Conservation (phyloP, 2,797 vertebrate genomes). For the Melanotaenia maccullochi region DNA sequence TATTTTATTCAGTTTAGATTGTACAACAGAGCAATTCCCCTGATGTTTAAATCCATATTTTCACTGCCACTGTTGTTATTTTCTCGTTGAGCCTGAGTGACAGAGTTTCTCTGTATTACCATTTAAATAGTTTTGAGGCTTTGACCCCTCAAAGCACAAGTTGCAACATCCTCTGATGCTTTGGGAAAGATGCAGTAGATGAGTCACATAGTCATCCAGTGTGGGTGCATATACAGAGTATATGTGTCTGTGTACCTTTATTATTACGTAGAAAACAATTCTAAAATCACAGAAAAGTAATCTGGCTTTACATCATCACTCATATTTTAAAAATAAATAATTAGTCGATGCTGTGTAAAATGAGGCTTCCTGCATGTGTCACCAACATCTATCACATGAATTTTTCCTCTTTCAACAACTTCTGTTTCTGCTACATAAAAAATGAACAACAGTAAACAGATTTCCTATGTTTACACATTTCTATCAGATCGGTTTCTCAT, state of each 20-base stretch:
- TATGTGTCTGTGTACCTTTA: background rate
- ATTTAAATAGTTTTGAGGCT: conserved; percentile 12
- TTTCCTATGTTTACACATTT: too few species aligned
- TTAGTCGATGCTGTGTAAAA: too few species aligned
- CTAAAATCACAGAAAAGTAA: background rate
- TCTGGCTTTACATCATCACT: background rate
- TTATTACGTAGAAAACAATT: too few species aligned
- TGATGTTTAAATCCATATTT: conserved; percentile 4
- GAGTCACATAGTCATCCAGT: background rate
- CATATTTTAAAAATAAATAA: background rate
- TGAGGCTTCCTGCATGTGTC: too few species aligned
- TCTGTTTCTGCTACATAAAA: too few species aligned
- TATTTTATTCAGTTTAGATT: conserved; percentile 13
- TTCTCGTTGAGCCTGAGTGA: conserved; percentile 3
- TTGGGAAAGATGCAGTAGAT: conserved; percentile 15
- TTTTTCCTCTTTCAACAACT: too few species aligned
- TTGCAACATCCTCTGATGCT: conserved; percentile 1
- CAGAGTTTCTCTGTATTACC: background rate
- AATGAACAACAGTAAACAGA: too few species aligned
- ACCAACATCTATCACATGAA: too few species aligned
- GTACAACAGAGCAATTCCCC: conserved; percentile 18
- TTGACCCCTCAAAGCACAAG: background rate
- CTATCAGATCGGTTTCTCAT: background rate
- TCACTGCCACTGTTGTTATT: background rate
- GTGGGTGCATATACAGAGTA: background rate